Base-by-base conservation (phyloP, 2,797 vertebrate genomes). In the Muraenolepis orangiensis region DNA sequence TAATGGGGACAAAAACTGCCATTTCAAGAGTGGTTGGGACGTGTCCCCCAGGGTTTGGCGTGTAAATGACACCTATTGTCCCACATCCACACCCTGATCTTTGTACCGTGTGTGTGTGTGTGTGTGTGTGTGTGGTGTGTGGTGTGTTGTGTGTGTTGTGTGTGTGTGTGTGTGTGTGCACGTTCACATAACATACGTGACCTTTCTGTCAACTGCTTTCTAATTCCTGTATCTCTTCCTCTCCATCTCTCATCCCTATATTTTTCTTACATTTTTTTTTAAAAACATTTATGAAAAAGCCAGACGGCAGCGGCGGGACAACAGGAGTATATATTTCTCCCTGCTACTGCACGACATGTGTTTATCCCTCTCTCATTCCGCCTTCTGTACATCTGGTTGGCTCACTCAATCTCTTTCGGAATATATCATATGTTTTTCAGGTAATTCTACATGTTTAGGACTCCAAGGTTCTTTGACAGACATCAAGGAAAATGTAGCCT, bases 161-260 rank as follows among this genome's bases (percentile, higher is more conserved):
- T n/a, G n/a, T n/a, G n/a, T n/a, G n/a, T 57, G 51, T 57, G 20
- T 57, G 20, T 57, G 51, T 57, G 20, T 57, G 20, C 23, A 6
- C 23, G n/a, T n/a, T n/a, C n/a, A n/a, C n/a, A 20, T 23, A 20
- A 57, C 51, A 57, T 23, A 57, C 8, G 51, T 82, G 81, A 83
- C 86, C 86, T 86, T 87, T 85, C 40, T 72, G 74, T 32, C 72
- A 80, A 32, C 67, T 73, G 42, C 67, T 81, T 73, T 77, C 32
- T 79, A 83, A 57, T 78, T 64, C 72, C 73, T 74, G 26, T 26
- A 51, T 74, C 78, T 78, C 72, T 51, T 10, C 14, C 6, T 18
- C 11, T 31, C 42, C 51, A 23, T n/a, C n/a, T n/a, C n/a, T n/a
- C n/a, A 57, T 57, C 18, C n/a, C 20, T 23, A 57, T 57, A n/a